Conservation (phyloP, 2,113 vertebrate species). For the Hemiprocne comata region DNA sequence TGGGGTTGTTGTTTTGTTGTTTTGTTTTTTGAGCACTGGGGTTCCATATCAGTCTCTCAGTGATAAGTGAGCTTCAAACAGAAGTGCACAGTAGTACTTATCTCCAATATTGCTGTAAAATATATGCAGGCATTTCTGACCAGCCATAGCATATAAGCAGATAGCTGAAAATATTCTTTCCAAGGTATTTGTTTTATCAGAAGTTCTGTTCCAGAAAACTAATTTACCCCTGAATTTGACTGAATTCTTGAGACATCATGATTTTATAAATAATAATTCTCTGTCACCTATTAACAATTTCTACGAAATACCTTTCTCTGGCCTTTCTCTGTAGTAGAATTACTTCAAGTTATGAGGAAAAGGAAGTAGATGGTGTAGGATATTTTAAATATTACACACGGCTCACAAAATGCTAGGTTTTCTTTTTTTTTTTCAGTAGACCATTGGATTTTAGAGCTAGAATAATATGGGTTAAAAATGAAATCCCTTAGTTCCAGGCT, state of each 20-base stretch:
- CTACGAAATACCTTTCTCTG: not conserved
- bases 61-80: not conserved
- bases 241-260: not conserved
- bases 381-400: not conserved
- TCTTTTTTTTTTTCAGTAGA: not conserved
- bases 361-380: not conserved
- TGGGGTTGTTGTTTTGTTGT: not conserved
- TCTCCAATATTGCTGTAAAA: not conserved
- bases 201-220: not conserved
- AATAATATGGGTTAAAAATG: conserved; percentile 35
- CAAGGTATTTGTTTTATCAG: not conserved
- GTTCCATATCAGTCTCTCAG: not conserved
- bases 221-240: not conserved
- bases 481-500: not conserved
- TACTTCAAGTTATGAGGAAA: not conserved
- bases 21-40: not conserved
- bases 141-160: not conserved
- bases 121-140: not conserved
- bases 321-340: not conserved
- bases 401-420: not conserved
- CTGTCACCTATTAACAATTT: not conserved
- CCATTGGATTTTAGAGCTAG: not conserved
- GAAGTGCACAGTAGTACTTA: not conserved
- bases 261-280: not conserved
- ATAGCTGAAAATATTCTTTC: not conserved